Conservation (phyloP, 2,888 invertebrate genomes). For the Hartigia nigra region DNA sequence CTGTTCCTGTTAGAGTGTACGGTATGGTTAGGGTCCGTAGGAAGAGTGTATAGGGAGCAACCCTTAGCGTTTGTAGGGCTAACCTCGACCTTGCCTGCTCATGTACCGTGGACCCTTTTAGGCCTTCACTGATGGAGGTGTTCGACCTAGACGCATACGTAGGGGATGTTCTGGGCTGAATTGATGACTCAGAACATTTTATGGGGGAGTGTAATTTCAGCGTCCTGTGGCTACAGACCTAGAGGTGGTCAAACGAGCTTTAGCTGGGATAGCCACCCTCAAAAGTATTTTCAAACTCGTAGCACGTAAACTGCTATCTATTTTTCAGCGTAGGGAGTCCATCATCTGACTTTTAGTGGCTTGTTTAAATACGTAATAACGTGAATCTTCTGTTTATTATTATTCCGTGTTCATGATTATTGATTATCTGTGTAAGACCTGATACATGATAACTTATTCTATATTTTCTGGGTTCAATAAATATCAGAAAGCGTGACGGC, state of each 20-base stretch:
- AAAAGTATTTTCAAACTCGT: background rate
- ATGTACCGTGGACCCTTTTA: background rate
- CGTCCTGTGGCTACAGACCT: background rate
- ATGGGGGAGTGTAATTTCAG: conserved; percentile 3
- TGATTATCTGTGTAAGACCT: background rate
- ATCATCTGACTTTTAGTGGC: background rate
- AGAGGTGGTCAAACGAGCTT: background rate
- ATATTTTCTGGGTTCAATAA: conserved; percentile 36
- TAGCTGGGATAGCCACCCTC: background rate
- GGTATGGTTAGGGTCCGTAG: background rate
- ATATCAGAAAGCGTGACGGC: conserved; percentile 48
- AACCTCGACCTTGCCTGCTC: background rate
- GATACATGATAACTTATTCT: conserved; percentile 25
- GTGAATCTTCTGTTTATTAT: background rate
- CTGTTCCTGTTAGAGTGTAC: background rate
- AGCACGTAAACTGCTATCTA: background rate
- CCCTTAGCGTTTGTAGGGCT: background rate
- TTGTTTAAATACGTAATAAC: background rate
- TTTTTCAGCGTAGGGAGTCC: background rate
- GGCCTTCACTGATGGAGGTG: background rate
- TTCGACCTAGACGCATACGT: background rate
- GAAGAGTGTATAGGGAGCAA: background rate
- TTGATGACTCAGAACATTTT: conserved; percentile 42
- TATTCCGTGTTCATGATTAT: conserved; percentile 17
- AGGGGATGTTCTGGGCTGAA: conserved; percentile 24